Base-by-base conservation (phyloP, 2,113 vertebrate species). In the Erythrocercus mccallii region DNA sequence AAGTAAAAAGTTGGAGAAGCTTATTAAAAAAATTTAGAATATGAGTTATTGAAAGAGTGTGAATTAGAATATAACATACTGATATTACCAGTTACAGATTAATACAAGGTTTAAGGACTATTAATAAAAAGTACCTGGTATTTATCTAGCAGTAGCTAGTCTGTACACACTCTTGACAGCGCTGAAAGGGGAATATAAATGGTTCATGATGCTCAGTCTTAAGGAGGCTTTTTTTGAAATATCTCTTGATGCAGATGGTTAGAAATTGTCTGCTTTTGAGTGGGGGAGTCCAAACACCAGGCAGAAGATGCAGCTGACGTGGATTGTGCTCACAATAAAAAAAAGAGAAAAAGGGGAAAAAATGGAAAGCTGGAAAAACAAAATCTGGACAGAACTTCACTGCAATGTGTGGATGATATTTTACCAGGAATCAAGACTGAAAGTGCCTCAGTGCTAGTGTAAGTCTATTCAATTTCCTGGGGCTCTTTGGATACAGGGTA, bases 391-490 rank as follows among this genome's bases (percentile, higher is more conserved):
- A 30, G 33, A 69, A 53, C 15, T 61, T 78, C 12, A 57, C 42
- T 50, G 16, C 38, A 69, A 28, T 23, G 15, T 23, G 6, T 16
- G 28, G 47, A 53, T 53, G 10, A 61, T n/a, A 61, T n/a, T 70
- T 38, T 30, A 9, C 6, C 28, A 45, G 38, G 54, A 53, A n/a
- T 21, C 33, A 37, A 62, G 33, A 53, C 25, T 53, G 21, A 72
- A 53, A 44, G 23, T 61, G 38, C 28, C 38, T 38, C 0, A 0
- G 24, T 45, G 23, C 18, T 45, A 13, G 8, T 45, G 15, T 60
- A 69, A 69, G 10, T n/a, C 19, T 53, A 8, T 16, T 45, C n/a
- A 28, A 60, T 61, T 45, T 53, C 54, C 24, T 38, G n/a, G 23
- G 24, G n/a, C 6, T 53, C 5, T 53, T 23, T 86, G 30, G 19